A percentile compares a stretch with the other conserved stretches of the same genome.
Conservation (phyloP, 1,140 invertebrate species). For the Trypoxylus dichotomus region DNA sequence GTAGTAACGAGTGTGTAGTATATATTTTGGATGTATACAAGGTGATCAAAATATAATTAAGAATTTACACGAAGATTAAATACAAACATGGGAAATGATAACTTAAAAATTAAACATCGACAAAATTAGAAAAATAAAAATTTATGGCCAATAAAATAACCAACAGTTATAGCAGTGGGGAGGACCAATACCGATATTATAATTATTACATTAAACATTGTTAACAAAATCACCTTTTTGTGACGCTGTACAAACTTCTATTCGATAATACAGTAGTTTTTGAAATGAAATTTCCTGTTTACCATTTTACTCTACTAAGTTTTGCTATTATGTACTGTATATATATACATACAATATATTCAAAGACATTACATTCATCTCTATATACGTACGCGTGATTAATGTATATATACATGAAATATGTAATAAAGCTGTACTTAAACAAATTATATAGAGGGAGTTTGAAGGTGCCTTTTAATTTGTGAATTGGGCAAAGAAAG, state of each 20-base stretch:
- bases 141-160: not conserved
- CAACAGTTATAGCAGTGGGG: not conserved
- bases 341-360: not conserved
- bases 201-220: not conserved
- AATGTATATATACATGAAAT: slow-evolving; percentile 27
- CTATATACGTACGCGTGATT: slow-evolving; percentile 6
- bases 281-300: not conserved
- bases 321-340: not conserved
- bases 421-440: not conserved
- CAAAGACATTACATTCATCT: slow-evolving; percentile 2
- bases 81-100: too few relatives aligned
- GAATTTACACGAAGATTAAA: too few relatives aligned
- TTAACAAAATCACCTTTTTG: not conserved
- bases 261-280: not conserved
- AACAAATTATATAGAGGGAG: too few relatives aligned
- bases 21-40: too few relatives aligned
- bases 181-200: not conserved
- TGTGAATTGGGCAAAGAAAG: too few relatives aligned
- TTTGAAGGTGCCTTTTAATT: too few relatives aligned
- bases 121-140: not conserved
- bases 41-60: too few relatives aligned
- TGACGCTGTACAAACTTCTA: not conserved
- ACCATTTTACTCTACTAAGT: not conserved
- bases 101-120: not conserved
- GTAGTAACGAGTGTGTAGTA: too few relatives aligned